A percentile compares a stretch with the other conserved stretches of the same genome.
These are phyloP conservation scores for Gasteruption jaculator DNA, from an alignment of 2,888 invertebrate species.

Conservation along the genomic window DNA sequence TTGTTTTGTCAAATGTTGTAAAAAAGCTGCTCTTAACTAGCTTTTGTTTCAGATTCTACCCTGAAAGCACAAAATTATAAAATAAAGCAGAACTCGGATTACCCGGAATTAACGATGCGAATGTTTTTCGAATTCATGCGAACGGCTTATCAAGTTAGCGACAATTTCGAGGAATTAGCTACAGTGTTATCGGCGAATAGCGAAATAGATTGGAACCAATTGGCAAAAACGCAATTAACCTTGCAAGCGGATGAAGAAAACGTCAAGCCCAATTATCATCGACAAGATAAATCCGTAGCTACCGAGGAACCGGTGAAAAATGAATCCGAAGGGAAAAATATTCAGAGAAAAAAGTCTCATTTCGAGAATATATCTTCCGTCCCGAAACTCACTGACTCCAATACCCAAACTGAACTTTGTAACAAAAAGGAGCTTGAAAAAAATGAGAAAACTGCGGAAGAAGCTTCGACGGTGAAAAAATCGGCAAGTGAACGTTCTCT, in stretches of 20 bases:
- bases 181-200: conserved; percentile 43
- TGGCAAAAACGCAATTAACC: conserved; percentile 51
- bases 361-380: too few species aligned
- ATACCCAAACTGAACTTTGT: neutral
- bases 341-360: too few species aligned
- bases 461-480: conserved; percentile 5
- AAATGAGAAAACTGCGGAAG: conserved; percentile 6
- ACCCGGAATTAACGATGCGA: conserved; percentile 63
- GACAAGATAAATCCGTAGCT: too few species aligned
- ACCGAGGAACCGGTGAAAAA: too few species aligned
- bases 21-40: too few species aligned
- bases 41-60: too few species aligned
- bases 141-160: conserved; percentile 67
- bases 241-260: conserved; percentile 38
- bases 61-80: too few species aligned
- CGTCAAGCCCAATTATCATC: too few species aligned
- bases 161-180: conserved; percentile 51
- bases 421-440: neutral
- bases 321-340: too few species aligned
- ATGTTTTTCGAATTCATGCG: conserved; percentile 71
- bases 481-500: conserved; percentile 32
- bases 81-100: too few species aligned
- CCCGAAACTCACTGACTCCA: neutral
- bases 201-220: conserved; percentile 54
- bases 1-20: too few species aligned